These are phyloP conservation scores for Tenualosa ilisha DNA, from an alignment of 2,797 vertebrate species.

Conservation along the genomic window DNA sequence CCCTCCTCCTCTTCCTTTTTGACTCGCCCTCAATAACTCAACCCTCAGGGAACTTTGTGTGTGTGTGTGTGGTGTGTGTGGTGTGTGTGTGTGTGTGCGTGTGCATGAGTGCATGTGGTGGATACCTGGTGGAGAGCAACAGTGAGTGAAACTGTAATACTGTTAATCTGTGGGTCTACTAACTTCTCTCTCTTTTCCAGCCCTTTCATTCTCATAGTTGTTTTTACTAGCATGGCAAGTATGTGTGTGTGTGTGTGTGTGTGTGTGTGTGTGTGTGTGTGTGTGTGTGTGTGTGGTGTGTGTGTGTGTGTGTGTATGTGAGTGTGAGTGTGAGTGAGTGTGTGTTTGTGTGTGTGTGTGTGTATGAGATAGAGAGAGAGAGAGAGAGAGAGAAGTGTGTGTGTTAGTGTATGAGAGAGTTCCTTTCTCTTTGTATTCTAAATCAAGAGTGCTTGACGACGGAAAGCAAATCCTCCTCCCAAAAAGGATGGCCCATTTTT, in stretches of 20 bases:
- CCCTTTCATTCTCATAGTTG: neutral
- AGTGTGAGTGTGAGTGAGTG: too few relatives aligned
- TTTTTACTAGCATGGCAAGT: too few relatives aligned
- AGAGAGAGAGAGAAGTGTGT: neutral
- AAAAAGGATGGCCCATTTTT: constrained; percentile 24
- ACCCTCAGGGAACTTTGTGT: neutral
- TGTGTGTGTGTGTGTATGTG: too few relatives aligned
- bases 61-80: neutral
- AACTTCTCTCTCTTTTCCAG: neutral
- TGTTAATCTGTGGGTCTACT: neutral
- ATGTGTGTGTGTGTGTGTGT: too few relatives aligned
- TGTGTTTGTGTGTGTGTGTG: neutral
- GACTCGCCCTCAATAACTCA: constrained; percentile 31
- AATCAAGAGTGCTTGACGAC: neutral
- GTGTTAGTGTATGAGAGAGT: neutral
- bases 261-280: too few relatives aligned
- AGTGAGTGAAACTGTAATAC: too few relatives aligned
- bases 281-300: too few relatives aligned
- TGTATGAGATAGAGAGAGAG: neutral
- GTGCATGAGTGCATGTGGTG: neutral
- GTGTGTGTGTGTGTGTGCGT: neutral
- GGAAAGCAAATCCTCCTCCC: constrained; percentile 1
- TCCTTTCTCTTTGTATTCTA: neutral
- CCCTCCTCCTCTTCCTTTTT: neutral
- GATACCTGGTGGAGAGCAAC: neutral